phyloP scores from a whole-genome alignment of 2,113 vertebrate species.

The Murina feae region DNA sequence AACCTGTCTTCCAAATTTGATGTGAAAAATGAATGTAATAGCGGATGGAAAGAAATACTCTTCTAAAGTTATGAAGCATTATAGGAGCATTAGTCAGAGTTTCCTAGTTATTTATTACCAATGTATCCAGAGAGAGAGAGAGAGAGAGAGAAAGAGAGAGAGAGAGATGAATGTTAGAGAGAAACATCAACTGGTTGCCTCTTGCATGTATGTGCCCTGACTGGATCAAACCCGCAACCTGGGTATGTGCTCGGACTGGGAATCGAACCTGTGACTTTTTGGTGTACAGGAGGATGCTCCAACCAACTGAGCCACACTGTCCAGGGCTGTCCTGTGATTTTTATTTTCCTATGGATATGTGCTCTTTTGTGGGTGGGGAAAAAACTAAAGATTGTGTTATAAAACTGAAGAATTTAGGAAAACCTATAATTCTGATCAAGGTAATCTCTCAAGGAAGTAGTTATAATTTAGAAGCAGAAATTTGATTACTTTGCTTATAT shows the following conservation, averaged over 20 bases:
- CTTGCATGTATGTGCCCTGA: neutral
- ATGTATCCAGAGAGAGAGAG: neutral
- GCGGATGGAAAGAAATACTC: neutral
- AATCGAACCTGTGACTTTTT: neutral
- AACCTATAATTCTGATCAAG: neutral
- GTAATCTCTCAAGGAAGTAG: neutral
- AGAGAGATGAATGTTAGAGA: neutral
- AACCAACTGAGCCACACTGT: neutral
- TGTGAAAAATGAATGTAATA: neutral
- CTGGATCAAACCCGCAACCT: neutral
- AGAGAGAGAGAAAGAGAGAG: neutral
- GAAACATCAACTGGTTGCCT: neutral
- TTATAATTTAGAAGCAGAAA: neutral
- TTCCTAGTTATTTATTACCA: slow-evolving; percentile 2
- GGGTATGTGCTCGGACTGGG: neutral
- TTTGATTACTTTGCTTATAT: neutral
- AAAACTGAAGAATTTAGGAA: neutral
- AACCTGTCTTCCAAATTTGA: neutral
- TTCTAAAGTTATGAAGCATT: slow-evolving; percentile 11
- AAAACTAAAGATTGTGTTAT: neutral
- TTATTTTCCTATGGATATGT: neutral
- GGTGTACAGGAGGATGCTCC: neutral
- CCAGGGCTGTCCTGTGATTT: neutral
- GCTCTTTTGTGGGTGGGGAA: neutral
- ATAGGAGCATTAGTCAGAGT: neutral